Conservation (phyloP, 1,140 invertebrate species). For the Papilio dardanus region DNA sequence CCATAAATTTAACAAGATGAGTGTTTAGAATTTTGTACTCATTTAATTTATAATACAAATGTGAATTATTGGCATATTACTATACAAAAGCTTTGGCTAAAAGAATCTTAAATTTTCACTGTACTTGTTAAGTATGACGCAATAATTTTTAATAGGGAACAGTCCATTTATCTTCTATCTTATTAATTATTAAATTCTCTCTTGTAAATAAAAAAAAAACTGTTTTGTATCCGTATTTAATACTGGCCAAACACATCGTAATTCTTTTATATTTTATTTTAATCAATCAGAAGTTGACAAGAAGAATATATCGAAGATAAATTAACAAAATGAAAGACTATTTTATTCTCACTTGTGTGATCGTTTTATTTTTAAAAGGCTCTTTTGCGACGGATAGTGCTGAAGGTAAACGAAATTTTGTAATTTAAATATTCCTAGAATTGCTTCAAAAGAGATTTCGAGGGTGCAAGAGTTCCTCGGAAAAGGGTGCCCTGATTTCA, state of each 20-base stretch:
- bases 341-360: constrained; percentile 34
- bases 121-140: too few species aligned
- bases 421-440: not conserved
- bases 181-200: not conserved
- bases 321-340: constrained; percentile 38
- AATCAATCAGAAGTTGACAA: not conserved
- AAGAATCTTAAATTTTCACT: too few species aligned
- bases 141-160: not conserved
- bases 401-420: constrained; percentile 23
- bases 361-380: constrained; percentile 16
- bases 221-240: not conserved
- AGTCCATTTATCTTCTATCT: not conserved
- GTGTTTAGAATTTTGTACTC: too few species aligned
- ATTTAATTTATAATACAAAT: too few species aligned
- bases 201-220: not conserved
- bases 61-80: too few species aligned
- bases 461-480: not conserved
- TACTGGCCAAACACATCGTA: not conserved
- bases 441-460: not conserved
- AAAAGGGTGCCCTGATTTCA: not conserved
- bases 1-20: too few species aligned
- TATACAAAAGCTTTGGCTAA: too few species aligned
- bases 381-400: not conserved
- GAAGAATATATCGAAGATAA: not conserved
- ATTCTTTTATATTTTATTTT: not conserved